These are phyloP conservation scores for Diorhabda elongata DNA, from an alignment of 1,140 invertebrate species.

Conservation along the genomic window DNA sequence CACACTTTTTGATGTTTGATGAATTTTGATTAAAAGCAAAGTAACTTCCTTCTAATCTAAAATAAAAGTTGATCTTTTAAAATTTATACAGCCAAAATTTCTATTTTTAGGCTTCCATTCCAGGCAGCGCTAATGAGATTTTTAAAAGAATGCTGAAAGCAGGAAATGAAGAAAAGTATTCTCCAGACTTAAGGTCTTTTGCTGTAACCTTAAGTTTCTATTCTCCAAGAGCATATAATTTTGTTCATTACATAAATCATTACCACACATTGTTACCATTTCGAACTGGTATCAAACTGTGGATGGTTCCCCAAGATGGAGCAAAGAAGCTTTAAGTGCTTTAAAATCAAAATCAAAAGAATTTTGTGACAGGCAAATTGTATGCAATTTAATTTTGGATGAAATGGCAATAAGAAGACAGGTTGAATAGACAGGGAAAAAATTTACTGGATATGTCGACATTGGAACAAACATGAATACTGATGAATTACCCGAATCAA, in stretches of 20 bases:
- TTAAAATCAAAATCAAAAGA: conserved; percentile 31
- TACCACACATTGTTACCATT: conserved; percentile 31
- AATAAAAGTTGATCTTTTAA: no score
- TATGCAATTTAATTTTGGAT: conserved; percentile 41
- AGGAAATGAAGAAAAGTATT: no score
- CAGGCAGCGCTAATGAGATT: no score
- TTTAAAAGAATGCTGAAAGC: no score
- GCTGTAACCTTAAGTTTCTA: conserved; percentile 29
- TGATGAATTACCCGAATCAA: conserved; percentile 20
- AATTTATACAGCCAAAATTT: no score
- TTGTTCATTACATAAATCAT: conserved; percentile 39
- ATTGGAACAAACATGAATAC: conserved; percentile 9
- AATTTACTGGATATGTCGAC: conserved; percentile 40
- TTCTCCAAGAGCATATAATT: conserved; percentile 25
- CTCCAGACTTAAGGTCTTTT: conserved; percentile 17
- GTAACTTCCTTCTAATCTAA: no score
- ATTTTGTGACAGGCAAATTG: conserved; percentile 31
- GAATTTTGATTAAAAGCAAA: no score
- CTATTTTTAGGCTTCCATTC: no score
- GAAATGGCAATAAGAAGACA: conserved; percentile 45
- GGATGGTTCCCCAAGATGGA: conserved; percentile 44
- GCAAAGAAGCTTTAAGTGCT: no score
- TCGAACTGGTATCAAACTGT: conserved; percentile 44
- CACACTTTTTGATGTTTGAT: no score
- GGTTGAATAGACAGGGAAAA: conserved; percentile 39